Evolutionary conservation across 2,113 vertebrate species (phyloP), one percentile per base, ranked within the genome.

Genomic region (Brachyhypopomus occidentalis): DNA sequence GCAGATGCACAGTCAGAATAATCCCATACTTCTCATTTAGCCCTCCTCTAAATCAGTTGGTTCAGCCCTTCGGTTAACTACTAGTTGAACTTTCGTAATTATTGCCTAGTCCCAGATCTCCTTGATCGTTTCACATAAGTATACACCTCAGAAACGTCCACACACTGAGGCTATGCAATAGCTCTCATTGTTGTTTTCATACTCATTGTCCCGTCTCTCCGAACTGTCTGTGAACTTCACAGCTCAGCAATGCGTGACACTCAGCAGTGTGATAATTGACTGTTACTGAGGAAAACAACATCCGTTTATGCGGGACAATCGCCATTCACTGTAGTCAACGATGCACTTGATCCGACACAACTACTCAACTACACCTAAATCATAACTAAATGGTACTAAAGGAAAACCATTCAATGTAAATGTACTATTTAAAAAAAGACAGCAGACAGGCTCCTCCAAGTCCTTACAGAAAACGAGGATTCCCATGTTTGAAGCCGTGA

Each of bases 191-290:
- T 87, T 87, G 19, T 4, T 85, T 89, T 90, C 89, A 86, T 84
- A 75, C 85, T 30, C 77, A 41, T 82, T 75, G 27, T 70, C 79
- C n/a, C 3, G 67, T 60, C 76, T 90, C 86, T 88, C 83, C 77
- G 82, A 62, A 34, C 27, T 48, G 9, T 84, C 86, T 87, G 90
- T 88, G 89, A 90, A 84, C 85, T 82, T 88, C 88, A 81, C 75
- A 74, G 34, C 81, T 87, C 85, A 58, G 87, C 84, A 16, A 87
- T 72, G 86, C 86, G 89, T 92, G 85, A 88, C 85, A 91, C 91
- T 81, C 88, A 88, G 83, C 36, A 41, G 66, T 8, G 41, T 73
- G 82, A 62, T 75, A 85, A 69, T 60, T 79, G 67, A 52, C 45
- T 52, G 45, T 52, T 41, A 63, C 84, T 59, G 23, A 81, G 80